Conservation (phyloP, 1,140 invertebrate genomes). For the Apocrypta bakeri region DNA sequence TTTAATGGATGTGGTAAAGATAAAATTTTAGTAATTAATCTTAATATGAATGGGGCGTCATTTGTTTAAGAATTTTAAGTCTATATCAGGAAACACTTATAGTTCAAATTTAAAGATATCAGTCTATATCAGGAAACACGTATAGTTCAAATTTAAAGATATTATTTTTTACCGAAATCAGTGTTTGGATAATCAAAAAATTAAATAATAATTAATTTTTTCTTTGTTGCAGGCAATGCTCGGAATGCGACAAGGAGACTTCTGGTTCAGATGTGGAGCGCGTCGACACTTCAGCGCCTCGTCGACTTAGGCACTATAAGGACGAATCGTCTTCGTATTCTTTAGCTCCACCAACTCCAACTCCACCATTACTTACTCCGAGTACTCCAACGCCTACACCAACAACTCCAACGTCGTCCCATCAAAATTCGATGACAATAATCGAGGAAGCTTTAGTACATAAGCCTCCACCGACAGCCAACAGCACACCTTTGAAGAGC, state of each 20-base stretch:
- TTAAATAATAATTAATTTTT: no score
- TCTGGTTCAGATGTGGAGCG: conserved; percentile 84
- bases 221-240: conserved; percentile 83
- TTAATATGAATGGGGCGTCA: no score
- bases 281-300: conserved; percentile 84
- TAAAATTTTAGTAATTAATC: no score
- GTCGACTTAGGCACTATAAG: conserved; percentile 84
- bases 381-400: conserved; percentile 59
- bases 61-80: no score
- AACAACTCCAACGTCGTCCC: conserved; percentile 8
- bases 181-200: no score
- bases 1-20: no score
- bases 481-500: neutral
- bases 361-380: conserved; percentile 61
- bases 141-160: no score
- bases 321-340: conserved; percentile 65
- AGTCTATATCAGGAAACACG: no score
- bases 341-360: conserved; percentile 23
- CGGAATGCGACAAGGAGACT: conserved; percentile 89
- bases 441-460: conserved; percentile 41
- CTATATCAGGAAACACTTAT: no score
- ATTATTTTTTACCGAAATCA: no score
- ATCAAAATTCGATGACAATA: conserved; percentile 60
- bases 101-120: no score
- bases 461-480: conserved; percentile 34